Conservation (phyloP, 2,888 invertebrate genomes). For the Patella depressa region DNA sequence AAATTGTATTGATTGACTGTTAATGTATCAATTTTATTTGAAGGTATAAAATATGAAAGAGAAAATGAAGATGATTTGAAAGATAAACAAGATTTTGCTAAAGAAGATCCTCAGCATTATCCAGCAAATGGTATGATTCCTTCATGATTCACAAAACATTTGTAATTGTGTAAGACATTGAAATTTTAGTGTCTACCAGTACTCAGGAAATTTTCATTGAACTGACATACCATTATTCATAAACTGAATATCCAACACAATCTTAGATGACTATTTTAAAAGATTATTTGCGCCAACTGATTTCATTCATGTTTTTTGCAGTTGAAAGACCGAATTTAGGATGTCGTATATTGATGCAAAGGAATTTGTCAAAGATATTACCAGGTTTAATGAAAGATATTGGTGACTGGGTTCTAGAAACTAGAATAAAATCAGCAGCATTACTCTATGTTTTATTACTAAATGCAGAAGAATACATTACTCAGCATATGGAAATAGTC, state of each 20-base stretch:
- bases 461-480: slow-evolving; percentile 82
- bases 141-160: neutral
- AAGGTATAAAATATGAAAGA: slow-evolving; percentile 83
- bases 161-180: no score
- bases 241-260: neutral
- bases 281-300: neutral
- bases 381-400: slow-evolving; percentile 82
- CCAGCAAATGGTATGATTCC: slow-evolving; percentile 76
- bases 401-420: slow-evolving; percentile 82
- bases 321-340: slow-evolving; percentile 88
- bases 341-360: slow-evolving; percentile 84
- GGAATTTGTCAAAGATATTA: slow-evolving; percentile 80
- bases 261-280: neutral
- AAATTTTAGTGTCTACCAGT: no score
- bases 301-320: slow-evolving; percentile 56
- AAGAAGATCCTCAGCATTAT: slow-evolving; percentile 78
- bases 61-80: slow-evolving; percentile 92
- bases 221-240: neutral
- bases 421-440: slow-evolving; percentile 81
- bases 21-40: slow-evolving; percentile 12
- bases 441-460: slow-evolving; percentile 81
- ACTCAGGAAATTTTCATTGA: neutral
- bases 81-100: slow-evolving; percentile 83
- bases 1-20: neutral
- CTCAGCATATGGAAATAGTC: slow-evolving; percentile 77